phyloP scores from a whole-genome alignment of 92 coral and sea anemone species.

The Paragorgia papillata region DNA sequence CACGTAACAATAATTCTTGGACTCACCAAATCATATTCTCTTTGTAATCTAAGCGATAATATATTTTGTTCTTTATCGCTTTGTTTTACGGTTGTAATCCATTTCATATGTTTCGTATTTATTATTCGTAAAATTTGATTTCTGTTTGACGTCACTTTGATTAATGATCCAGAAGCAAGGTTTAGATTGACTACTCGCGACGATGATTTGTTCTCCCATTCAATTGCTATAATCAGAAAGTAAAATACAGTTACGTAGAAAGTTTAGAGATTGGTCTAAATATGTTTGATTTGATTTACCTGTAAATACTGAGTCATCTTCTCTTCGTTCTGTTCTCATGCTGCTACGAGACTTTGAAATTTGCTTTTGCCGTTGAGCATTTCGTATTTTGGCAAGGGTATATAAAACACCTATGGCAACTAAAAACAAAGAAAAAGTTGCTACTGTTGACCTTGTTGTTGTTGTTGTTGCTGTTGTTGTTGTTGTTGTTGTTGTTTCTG shows the following conservation, averaged over 20 bases:
- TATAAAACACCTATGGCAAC: constrained; percentile 22
- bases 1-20: not conserved
- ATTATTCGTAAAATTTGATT: constrained; percentile 30
- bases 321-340: constrained; percentile 9
- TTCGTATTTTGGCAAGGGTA: constrained; percentile 11
- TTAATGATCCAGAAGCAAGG: constrained; percentile 19
- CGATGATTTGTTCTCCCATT: constrained; percentile 18
- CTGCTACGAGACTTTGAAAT: constrained; percentile 9
- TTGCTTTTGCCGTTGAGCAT: constrained; percentile 17
- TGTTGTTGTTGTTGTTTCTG: not conserved
- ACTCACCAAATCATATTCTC: constrained; percentile 39
- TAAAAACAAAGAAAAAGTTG: not conserved
- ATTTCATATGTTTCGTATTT: constrained; percentile 16
- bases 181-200: constrained; percentile 30
- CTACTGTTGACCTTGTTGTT: not conserved
- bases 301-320: constrained; percentile 18
- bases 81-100: constrained; percentile 27
- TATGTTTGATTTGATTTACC: constrained; percentile 9
- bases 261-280: no score
- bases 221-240: constrained; percentile 19
- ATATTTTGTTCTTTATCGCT: constrained; percentile 36
- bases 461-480: not conserved
- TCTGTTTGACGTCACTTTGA: constrained; percentile 25
- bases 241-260: not conserved
- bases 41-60: constrained; percentile 18